phyloP scores from a whole-genome alignment of 2,888 invertebrate genomes.

The Syrphus vitripennis region DNA sequence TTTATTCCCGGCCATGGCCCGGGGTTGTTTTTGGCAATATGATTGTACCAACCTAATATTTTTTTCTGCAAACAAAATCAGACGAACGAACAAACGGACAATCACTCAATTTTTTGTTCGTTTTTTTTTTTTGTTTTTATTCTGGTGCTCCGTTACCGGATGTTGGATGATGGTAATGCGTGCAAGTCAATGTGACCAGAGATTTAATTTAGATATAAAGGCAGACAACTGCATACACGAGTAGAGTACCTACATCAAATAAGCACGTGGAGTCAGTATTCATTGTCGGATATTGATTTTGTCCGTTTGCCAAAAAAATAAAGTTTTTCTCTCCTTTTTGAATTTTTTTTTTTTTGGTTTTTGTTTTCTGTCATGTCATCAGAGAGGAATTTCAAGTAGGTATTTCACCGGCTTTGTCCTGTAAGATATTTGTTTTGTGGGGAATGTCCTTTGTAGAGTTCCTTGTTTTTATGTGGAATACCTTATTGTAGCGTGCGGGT shows the following conservation, averaged over 20 bases:
- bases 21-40: conserved; percentile 61
- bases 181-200: conserved; percentile 63
- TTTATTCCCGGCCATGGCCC: conserved; percentile 38
- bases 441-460: conserved; percentile 42
- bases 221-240: conserved; percentile 56
- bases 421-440: conserved; percentile 48
- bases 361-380: neutral
- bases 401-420: conserved; percentile 44
- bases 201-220: conserved; percentile 68
- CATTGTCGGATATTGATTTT: conserved; percentile 63
- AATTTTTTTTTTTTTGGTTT: neutral
- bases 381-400: conserved; percentile 58
- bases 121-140: neutral
- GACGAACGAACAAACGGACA: conserved; percentile 57
- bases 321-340: neutral
- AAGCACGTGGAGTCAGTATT: conserved; percentile 51
- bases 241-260: conserved; percentile 11
- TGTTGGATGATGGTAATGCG: conserved; percentile 47
- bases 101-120: conserved; percentile 8
- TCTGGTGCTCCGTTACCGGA: conserved; percentile 48
- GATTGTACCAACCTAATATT: neutral
- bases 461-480: conserved; percentile 14
- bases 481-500: neutral
- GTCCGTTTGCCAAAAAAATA: conserved; percentile 70
- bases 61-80: conserved; percentile 50